phyloP scores from a whole-genome alignment of 1,140 invertebrate species.

The Lasioglossum albipes region DNA sequence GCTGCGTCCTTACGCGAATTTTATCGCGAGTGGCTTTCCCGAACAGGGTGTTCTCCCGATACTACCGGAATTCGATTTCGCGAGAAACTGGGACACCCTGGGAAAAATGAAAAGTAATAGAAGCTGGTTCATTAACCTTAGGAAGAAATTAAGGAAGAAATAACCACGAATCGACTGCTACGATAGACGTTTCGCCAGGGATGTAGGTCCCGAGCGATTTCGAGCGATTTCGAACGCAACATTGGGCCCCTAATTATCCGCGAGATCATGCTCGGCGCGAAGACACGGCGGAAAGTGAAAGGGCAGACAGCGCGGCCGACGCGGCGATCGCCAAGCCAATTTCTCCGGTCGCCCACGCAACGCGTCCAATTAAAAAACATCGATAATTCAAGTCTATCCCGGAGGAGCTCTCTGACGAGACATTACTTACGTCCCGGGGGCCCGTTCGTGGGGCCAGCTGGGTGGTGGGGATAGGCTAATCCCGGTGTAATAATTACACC shows the following conservation, averaged over 20 bases:
- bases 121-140: no score
- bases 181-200: no score
- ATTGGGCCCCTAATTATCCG: no score
- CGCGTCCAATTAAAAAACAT: constrained; percentile 45
- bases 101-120: not conserved
- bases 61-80: not conserved
- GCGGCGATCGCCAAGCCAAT: constrained; percentile 6
- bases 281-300: constrained; percentile 25
- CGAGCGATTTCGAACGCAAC: no score
- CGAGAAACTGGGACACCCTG: not conserved
- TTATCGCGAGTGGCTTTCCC: constrained; percentile 5
- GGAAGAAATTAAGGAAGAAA: no score
- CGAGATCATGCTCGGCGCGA: not conserved
- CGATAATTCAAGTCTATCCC: constrained; percentile 44
- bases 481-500: constrained; percentile 50
- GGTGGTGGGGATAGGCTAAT: constrained; percentile 15
- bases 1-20: not conserved
- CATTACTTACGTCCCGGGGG: constrained; percentile 20
- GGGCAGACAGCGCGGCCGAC: not conserved
- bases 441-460: not conserved
- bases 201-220: no score
- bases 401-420: constrained; percentile 41
- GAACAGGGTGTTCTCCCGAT: not conserved
- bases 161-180: no score
- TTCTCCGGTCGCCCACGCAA: constrained; percentile 40